Evolutionary conservation across 2,113 vertebrate species (phyloP).

Genomic region (Hippocampus comes): DNA sequence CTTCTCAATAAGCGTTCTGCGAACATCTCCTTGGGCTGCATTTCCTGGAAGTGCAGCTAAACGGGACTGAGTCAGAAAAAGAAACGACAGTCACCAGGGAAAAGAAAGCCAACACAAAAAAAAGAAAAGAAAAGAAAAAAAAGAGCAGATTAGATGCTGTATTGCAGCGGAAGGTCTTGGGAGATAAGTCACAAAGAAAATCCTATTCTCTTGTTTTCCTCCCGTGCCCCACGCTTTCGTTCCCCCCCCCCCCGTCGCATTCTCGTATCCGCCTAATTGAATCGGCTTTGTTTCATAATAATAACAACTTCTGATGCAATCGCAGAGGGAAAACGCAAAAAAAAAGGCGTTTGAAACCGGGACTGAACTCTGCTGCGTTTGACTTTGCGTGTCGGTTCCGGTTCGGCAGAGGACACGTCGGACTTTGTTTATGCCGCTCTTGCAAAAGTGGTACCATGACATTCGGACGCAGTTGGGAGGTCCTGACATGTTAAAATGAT

Average conservation of each 20-base stretch:
- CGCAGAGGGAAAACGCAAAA: not conserved
- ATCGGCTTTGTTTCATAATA: slow-evolving; percentile 50
- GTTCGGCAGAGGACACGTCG: slow-evolving; percentile 15
- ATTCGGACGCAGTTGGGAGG: slow-evolving; percentile 2
- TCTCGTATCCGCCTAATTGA: slow-evolving; percentile 55
- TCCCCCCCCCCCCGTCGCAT: slow-evolving; percentile 23
- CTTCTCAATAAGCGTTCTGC: not conserved
- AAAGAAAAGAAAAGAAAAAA: slow-evolving; percentile 23
- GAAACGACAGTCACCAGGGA: slow-evolving; percentile 36
- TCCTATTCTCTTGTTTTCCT: slow-evolving; percentile 13
- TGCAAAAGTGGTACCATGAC: slow-evolving; percentile 24
- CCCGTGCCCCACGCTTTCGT: not conserved
- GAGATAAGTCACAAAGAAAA: slow-evolving; percentile 50
- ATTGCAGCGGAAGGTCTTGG: slow-evolving; percentile 38
- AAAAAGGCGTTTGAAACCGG: slow-evolving; percentile 11
- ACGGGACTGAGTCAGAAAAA: slow-evolving; percentile 24
- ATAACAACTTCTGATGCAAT: slow-evolving; percentile 12
- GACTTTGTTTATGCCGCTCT: slow-evolving; percentile 2
- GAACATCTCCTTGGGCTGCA: slow-evolving; percentile 23
- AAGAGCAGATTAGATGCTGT: slow-evolving; percentile 58
- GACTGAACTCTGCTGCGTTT: slow-evolving; percentile 21
- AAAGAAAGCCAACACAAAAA: slow-evolving; percentile 29
- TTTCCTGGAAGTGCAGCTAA: slow-evolving; percentile 51
- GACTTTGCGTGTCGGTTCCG: slow-evolving; percentile 26
- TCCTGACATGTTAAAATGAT: not conserved